Percentiles rank a stretch among this genome's conserved stretches.
Evolutionary conservation across 2,113 vertebrate species (phyloP).

Genomic region (Shinisaurus crocodilurus): DNA sequence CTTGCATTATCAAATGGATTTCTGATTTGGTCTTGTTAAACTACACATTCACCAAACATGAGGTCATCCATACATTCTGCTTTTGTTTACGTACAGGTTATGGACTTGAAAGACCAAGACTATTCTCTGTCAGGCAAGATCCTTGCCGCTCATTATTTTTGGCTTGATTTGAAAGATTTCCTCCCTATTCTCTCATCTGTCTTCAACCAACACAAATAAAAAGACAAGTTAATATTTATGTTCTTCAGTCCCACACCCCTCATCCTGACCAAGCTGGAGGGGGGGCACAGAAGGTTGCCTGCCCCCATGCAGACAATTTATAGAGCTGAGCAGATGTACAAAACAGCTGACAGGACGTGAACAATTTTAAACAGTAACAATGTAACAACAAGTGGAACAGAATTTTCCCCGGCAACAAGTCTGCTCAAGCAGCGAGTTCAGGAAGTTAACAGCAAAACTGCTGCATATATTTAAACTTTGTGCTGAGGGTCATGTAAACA

Average conservation of each 20-base stretch:
- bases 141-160: conserved; percentile 52
- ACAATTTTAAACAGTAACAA: conserved; percentile 62
- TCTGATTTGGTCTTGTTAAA: conserved; percentile 49
- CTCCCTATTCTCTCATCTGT: conserved; percentile 58
- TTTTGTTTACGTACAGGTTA: conserved; percentile 41
- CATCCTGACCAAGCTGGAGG: conserved; percentile 67
- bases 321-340: conserved; percentile 69
- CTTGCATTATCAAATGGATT: conserved; percentile 11
- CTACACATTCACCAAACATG: conserved; percentile 45
- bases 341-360: conserved; percentile 74
- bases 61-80: conserved; percentile 2
- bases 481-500: conserved; percentile 76
- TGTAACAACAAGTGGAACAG: conserved; percentile 49
- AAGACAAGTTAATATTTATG: conserved; percentile 71
- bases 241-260: conserved; percentile 26
- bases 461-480: conserved; percentile 81
- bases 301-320: conserved; percentile 61
- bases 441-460: conserved; percentile 78
- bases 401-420: conserved; percentile 62
- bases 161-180: conserved; percentile 57
- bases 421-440: conserved; percentile 73
- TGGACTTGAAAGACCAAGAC: conserved; percentile 41
- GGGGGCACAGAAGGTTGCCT: conserved; percentile 46
- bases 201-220: conserved; percentile 64
- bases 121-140: conserved; percentile 45